These are phyloP conservation scores for Drosophila guanche DNA, from an alignment of 1,140 invertebrate genomes.

Conservation along the genomic window DNA sequence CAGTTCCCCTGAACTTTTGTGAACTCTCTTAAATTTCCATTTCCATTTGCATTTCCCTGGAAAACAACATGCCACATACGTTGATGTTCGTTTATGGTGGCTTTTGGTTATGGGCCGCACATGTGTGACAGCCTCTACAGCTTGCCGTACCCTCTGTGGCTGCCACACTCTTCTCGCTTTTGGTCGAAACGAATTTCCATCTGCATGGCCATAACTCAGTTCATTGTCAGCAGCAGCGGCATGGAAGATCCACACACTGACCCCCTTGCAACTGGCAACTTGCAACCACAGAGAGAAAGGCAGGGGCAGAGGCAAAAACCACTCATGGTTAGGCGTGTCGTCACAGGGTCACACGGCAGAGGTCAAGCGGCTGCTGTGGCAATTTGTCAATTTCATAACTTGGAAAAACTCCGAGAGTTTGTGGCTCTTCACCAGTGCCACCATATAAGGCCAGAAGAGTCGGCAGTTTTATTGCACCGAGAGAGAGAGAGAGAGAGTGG, in stretches of 20 bases:
- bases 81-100: slow-evolving; percentile 26
- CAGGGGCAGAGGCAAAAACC: slow-evolving; percentile 26
- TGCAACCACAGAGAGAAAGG: slow-evolving; percentile 9
- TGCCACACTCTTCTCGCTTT: slow-evolving; percentile 50
- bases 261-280: slow-evolving; percentile 18
- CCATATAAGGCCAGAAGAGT: slow-evolving; percentile 27
- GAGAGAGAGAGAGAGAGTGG: slow-evolving; percentile 5
- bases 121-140: slow-evolving; percentile 18
- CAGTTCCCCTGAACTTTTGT: slow-evolving; percentile 30
- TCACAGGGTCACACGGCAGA: slow-evolving; percentile 59
- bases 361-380: slow-evolving; percentile 65
- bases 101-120: slow-evolving; percentile 43
- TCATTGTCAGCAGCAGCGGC: slow-evolving; percentile 62
- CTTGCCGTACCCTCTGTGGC: neutral
- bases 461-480: slow-evolving; percentile 18
- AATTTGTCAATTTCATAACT: slow-evolving; percentile 82
- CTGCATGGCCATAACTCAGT: slow-evolving; percentile 73
- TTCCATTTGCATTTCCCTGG: slow-evolving; percentile 10
- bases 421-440: too few relatives aligned
- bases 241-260: slow-evolving; percentile 69
- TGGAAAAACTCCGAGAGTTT: neutral
- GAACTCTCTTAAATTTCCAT: slow-evolving; percentile 22
- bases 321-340: slow-evolving; percentile 56
- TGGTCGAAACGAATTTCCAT: slow-evolving; percentile 73
- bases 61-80: slow-evolving; percentile 42